Conservation (phyloP, 2,113 vertebrate genomes). For the Cacatua alba region DNA sequence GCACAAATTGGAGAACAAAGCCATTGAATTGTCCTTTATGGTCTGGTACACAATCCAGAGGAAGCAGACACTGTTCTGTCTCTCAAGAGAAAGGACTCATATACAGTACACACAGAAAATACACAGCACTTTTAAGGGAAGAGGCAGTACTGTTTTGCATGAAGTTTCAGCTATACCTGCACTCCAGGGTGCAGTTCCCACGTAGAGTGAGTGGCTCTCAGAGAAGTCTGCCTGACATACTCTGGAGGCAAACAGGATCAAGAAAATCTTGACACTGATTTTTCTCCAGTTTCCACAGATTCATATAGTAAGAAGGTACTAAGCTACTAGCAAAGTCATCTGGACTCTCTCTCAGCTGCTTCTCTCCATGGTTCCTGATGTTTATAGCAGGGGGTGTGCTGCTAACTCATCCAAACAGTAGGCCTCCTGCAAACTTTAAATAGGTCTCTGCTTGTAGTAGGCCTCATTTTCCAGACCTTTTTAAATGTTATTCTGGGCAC, state of each 20-base stretch:
- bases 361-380: neutral
- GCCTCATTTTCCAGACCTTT: conserved; percentile 1
- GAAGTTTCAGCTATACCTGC: neutral
- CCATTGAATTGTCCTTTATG: neutral
- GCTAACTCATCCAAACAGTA: neutral
- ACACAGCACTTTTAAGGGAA: neutral
- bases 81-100: neutral
- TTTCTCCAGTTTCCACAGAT: neutral
- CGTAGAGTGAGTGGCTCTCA: neutral
- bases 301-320: neutral
- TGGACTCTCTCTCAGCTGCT: neutral
- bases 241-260: neutral
- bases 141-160: neutral
- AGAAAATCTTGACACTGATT: neutral
- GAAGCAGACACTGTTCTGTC: neutral
- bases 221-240: neutral
- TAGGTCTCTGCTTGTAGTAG: neutral
- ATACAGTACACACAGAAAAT: neutral
- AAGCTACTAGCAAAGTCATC: neutral
- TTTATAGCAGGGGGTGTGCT: neutral
- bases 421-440: neutral
- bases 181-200: neutral
- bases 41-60: neutral
- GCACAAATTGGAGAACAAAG: neutral
- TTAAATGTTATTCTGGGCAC: conserved; percentile 35